phyloP scores from a whole-genome alignment of 1,140 invertebrate species.

The Leptinotarsa defecta region DNA sequence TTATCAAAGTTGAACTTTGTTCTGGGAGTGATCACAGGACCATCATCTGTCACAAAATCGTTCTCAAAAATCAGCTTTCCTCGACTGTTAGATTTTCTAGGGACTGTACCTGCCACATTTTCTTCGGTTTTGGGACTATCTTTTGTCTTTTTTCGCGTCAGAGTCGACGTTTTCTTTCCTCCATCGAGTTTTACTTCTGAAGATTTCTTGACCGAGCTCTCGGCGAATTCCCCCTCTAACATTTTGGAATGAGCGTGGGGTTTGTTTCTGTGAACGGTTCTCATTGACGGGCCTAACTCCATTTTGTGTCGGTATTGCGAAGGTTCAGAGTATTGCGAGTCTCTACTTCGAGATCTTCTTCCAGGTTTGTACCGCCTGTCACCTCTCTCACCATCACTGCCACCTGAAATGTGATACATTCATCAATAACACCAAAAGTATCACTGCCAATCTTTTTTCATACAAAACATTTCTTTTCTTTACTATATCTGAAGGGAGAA shows the following conservation, averaged over 20 bases:
- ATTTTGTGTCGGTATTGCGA: conserved; percentile 48
- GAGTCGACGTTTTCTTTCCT: conserved; percentile 44
- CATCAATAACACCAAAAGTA: too few species aligned
- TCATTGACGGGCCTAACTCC: conserved; percentile 31
- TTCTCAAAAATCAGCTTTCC: conserved; percentile 70
- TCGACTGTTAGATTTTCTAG: conserved; percentile 45
- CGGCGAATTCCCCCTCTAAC: conserved; percentile 44
- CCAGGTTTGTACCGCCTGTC: conserved; percentile 50
- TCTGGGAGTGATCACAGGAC: conserved; percentile 33
- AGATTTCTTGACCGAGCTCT: conserved; percentile 39
- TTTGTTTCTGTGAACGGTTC: conserved; percentile 35
- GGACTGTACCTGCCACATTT: conserved; percentile 41
- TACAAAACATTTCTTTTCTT: too few species aligned
- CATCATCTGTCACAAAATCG: conserved; percentile 62
- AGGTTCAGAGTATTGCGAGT: conserved; percentile 53
- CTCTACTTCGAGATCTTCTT: conserved; percentile 51
- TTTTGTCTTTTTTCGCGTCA: conserved; percentile 45
- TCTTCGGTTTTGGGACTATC: conserved; percentile 48
- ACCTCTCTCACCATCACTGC: conserved; percentile 52
- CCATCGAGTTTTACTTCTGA: conserved; percentile 32
- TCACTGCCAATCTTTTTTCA: too few species aligned
- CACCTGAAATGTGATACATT: conserved; percentile 37
- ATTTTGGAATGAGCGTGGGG: conserved; percentile 36
- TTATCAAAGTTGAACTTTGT: conserved; percentile 48
- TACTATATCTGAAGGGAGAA: too few species aligned